phyloP scores from a whole-genome alignment of 2,113 vertebrate genomes.

The Corvus moneduloides region DNA sequence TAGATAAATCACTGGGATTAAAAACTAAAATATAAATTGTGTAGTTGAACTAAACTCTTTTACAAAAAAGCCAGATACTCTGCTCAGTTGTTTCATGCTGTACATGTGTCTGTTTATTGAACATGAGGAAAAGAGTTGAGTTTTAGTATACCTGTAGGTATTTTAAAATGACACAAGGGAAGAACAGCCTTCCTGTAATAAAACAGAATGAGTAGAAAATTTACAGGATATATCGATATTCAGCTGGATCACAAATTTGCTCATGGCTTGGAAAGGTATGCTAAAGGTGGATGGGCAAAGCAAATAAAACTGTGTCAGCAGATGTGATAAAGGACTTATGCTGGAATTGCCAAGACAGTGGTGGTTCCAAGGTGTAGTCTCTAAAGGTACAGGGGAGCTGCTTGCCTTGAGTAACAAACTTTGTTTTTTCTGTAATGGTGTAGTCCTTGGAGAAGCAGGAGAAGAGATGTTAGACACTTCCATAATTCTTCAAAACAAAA shows the following conservation, averaged over 20 bases:
- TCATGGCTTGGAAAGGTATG: not conserved
- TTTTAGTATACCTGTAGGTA: not conserved
- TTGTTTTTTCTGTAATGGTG: not conserved
- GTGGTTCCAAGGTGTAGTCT: not conserved
- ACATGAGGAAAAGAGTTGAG: not conserved
- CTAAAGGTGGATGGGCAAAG: not conserved
- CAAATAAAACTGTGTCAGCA: not conserved
- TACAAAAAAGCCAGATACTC: not conserved
- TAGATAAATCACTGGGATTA: not conserved
- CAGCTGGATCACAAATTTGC: not conserved
- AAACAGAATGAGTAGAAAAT: not conserved
- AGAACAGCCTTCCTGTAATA: not conserved
- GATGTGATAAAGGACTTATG: not conserved
- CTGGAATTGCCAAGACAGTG: not conserved
- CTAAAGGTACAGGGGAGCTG: not conserved
- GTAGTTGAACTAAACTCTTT: not conserved
- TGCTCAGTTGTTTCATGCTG: not conserved
- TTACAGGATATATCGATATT: not conserved
- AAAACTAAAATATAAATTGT: not conserved
- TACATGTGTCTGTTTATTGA: not conserved
- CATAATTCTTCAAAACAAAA: not conserved
- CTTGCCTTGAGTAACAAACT: not conserved
- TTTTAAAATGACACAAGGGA: not conserved
- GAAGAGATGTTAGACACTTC: not conserved
- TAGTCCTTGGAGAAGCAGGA: not conserved